Percentiles rank a stretch among this genome's conserved stretches.
phyloP scores from a whole-genome alignment of 2,113 vertebrate genomes.

The sheep (Ovis aries) region ARS-UI_Ramb_v3.0 NC_056076.1:58232501-58233000 shows the following conservation, averaged over 20 bases:
- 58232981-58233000: background rate
- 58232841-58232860: too few relatives aligned
- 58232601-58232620: background rate
- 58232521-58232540: background rate
- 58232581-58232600: background rate
- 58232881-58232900: background rate
- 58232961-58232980: background rate
- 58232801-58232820: background rate
- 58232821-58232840: background rate
- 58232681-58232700: background rate
- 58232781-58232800: background rate
- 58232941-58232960: background rate
- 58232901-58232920: background rate
- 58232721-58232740: background rate
- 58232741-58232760: background rate
- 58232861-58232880: background rate
- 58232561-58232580: background rate
- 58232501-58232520: rapidly evolving
- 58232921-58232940: background rate
- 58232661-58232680: background rate
- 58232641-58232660: background rate
- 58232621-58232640: background rate
- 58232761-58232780: background rate
- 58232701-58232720: background rate
- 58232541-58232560: background rate